phyloP scores from a whole-genome alignment of 2,113 vertebrate species.

The Tetrao urogallus region DNA sequence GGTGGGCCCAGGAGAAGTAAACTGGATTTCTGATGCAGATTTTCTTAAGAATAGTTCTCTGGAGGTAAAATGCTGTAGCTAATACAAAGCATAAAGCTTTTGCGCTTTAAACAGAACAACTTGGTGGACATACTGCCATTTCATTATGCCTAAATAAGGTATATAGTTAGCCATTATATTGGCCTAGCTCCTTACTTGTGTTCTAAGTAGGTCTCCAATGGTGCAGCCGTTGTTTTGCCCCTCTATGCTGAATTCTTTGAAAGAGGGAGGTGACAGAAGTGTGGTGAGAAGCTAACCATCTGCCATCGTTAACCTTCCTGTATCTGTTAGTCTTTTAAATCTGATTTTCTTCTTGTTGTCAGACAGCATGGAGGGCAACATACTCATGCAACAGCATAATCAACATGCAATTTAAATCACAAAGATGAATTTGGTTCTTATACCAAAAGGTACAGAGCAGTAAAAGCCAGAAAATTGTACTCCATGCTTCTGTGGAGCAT shows the following conservation, averaged over 20 bases:
- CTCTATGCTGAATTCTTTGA: not conserved
- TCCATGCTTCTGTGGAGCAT: not conserved
- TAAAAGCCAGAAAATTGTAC: not conserved
- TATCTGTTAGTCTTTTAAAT: not conserved
- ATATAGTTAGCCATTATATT: not conserved
- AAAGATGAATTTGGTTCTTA: not conserved
- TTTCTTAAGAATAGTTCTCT: not conserved
- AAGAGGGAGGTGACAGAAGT: not conserved
- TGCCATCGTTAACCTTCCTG: not conserved
- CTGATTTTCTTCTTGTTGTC: not conserved
- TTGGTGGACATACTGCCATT: not conserved
- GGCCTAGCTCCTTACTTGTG: not conserved
- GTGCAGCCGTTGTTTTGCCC: not conserved
- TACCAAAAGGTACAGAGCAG: not conserved
- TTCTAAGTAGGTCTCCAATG: not conserved
- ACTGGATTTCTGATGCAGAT: not conserved
- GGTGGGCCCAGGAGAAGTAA: not conserved
- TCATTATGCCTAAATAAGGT: not conserved
- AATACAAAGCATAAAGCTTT: not conserved
- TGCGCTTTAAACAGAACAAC: not conserved
- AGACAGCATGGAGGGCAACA: not conserved
- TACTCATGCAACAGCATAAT: not conserved
- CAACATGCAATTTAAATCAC: not conserved
- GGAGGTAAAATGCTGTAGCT: not conserved
- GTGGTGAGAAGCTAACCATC: not conserved